Base-by-base conservation (phyloP, 2,888 invertebrate species). In the Eristalis arbustorum region DNA sequence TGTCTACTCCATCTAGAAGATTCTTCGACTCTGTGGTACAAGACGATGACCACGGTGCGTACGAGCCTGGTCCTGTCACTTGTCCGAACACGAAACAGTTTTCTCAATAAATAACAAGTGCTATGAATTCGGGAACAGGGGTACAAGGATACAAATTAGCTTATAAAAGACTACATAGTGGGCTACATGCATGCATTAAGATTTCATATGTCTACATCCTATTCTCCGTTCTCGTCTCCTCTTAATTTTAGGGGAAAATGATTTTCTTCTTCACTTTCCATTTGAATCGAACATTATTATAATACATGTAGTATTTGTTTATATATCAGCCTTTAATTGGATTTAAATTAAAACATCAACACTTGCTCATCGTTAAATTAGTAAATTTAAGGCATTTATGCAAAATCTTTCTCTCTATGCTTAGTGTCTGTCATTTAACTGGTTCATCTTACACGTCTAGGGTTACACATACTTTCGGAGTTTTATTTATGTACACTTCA, bases 271-370 rank as follows among this genome's bases (percentile, higher is more conserved):
- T 64, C 62, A 37, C 40, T 83, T 66, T 18, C 18, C 63, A 75
- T 69, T 64, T 82, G 59, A 67, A 76, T 76, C 76, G 56, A 83
- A 73, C 76, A 66, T 62, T 72, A 49, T 56, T 72, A 59, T 72
- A 37, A 49, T 76, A 61, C 31, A 62, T 59, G 34, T 79, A 76
- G 73, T 80, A 37, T 68, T 80, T 77, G 49, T 72, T n/a, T 82
- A 49, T 78, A 71, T 78, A 18, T 84, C 59, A 71, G 77, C 73
- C 74, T 74, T 77, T 77, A 77, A 84, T 82, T 77, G 77, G 79
- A 75, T 88, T 88, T 81, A 73, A 66, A 84, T 77, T n/a, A 25
- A 82, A 88, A 82, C 81, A 84, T 88, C 80, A 88, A 68, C 75
- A 78, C 85, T 76, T 62, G 69, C 63, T 62, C 69, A 64, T 63